Base-by-base conservation (phyloP, 2,113 vertebrate species). In the Cephalopterus ornatus region DNA sequence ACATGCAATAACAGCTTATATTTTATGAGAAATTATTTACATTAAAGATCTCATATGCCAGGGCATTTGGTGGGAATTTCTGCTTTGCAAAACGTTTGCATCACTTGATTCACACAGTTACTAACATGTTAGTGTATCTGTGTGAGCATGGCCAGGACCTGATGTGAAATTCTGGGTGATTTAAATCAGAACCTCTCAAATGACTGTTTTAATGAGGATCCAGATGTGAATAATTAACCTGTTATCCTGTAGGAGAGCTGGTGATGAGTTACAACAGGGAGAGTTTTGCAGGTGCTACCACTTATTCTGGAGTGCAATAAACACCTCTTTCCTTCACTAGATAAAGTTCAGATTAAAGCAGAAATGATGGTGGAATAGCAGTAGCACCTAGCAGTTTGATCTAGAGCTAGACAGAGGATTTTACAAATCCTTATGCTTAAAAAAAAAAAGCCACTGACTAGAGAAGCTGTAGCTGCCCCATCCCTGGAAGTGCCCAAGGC, bases 31-130 rank as follows among this genome's bases (percentile, higher is more conserved):
- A 35, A 80, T 49, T 70, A 71, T 67, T 88, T 83, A 23, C 33
- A 59, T 59, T 42, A 73, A 68, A 82, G 88, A 77, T 63, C 55
- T 86, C 23, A 19, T 14, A 13, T 72, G 22, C 66, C 52, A 61
- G 30, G 77, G 52, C 42, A 62, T 50, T 74, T 91, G 39, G 11
- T 92, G 61, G 52, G 70, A 77, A 74, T 55, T 91, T 77, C 80
- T 89, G 47, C 27, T 65, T 66, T 75, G 56, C 14, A 32, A 50
- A 71, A 73, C 23, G 41, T 39, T 86, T 77, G 23, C 44, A 32
- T 10, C 39, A 26, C 28, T 78, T 0, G 0, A 11, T 44, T 91
- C 55, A 63, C 6, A 6, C 7, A 13, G 22, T 75, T 23, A 18
- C 17, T 41, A 35, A 67, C 26, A 32, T 5, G 11, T 75, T 72